Base-by-base conservation (phyloP, 2,888 invertebrate genomes). In the Aphidoletes aphidimyza region DNA sequence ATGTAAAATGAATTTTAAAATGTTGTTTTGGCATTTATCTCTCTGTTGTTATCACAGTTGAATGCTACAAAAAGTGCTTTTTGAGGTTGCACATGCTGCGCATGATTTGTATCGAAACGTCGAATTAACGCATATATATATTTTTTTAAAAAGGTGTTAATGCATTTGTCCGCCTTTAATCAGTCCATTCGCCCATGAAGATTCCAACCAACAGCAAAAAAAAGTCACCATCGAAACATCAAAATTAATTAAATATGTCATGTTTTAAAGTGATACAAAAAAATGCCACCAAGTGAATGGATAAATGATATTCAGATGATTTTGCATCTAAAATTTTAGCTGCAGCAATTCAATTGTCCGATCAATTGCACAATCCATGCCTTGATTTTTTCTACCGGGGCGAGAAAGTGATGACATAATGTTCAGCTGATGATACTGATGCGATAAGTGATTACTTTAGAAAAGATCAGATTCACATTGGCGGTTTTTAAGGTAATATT, bases 401-500 rank as follows among this genome's bases (percentile, higher is more conserved):
- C 69, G 69, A 69, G 69, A 69, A 69, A 69, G 69, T 69, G 26
- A 30, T 69, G 69, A 69, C 34, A 69, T 69, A 69, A 69, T 26
- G n/a, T n/a, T 26, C 22, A 26, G 22, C 5, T 8, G 22, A 26
- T 54, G 54, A 47, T 54, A 54, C 22, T 54, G 22, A 54, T 26
- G 54, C n/a, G 14, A 11, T 3, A 54, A 22, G 3, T 26, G n/a
- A 3, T 3, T 54, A n/a, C 22, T 54, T 54, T 6, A 3, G 26
- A 54, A 47, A 47, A 47, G 47, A 47, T 47, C 19, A 19, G 11
- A 47, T 47, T n/a, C n/a, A n/a, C n/a, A n/a, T n/a, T n/a, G n/a
- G n/a, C n/a, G n/a, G n/a, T n/a, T n/a, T n/a, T n/a, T n/a, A n/a
- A n/a, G n/a, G 34, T 11, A 26, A 69, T 11, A 26, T 54, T 54